Conservation (phyloP, 1,140 invertebrate species). For the Lordiphosa collinella region DNA sequence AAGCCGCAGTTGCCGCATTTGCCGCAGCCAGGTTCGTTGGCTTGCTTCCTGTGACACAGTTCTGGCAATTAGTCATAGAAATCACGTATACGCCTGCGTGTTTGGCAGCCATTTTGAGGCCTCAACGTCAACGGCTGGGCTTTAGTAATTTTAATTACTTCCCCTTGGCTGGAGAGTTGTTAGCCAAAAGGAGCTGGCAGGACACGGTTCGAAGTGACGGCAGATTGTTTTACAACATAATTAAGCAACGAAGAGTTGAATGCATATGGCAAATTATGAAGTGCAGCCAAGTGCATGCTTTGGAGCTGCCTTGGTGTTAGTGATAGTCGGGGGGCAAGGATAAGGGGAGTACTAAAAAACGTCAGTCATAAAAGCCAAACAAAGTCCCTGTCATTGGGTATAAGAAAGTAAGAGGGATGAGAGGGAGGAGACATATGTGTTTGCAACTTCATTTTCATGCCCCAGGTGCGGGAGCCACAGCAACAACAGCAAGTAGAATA, state of each 20-base stretch:
- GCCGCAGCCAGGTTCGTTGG: background rate
- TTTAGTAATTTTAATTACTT: conserved; percentile 76
- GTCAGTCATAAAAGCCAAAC: conserved; percentile 44
- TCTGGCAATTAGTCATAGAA: conserved; percentile 75
- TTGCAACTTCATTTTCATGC: conserved; percentile 70
- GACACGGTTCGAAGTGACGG: conserved; percentile 38
- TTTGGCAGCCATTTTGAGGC: conserved; percentile 62
- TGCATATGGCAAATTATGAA: conserved; percentile 53
- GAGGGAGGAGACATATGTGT: conserved; percentile 24
- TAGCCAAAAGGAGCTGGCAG: conserved; percentile 17
- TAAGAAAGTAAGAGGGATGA: conserved; percentile 9
- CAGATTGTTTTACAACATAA: conserved; percentile 77
- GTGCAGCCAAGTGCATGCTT: conserved; percentile 66
- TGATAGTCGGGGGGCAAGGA: conserved; percentile 1
- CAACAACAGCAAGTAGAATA: conserved; percentile 23
- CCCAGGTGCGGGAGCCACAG: conserved; percentile 42
- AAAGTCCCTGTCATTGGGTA: conserved; percentile 58
- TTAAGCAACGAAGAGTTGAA: conserved; percentile 64
- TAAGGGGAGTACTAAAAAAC: conserved; percentile 41
- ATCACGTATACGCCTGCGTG: conserved; percentile 72
- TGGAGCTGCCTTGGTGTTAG: conserved; percentile 1
- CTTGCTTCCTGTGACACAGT: conserved; percentile 74
- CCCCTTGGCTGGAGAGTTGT: conserved; percentile 48
- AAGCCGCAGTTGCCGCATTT: conserved; percentile 5
- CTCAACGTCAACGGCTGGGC: conserved; percentile 61